Evolutionary conservation across 2,113 vertebrate genomes (phyloP).

Genomic region (Vimba vimba): DNA sequence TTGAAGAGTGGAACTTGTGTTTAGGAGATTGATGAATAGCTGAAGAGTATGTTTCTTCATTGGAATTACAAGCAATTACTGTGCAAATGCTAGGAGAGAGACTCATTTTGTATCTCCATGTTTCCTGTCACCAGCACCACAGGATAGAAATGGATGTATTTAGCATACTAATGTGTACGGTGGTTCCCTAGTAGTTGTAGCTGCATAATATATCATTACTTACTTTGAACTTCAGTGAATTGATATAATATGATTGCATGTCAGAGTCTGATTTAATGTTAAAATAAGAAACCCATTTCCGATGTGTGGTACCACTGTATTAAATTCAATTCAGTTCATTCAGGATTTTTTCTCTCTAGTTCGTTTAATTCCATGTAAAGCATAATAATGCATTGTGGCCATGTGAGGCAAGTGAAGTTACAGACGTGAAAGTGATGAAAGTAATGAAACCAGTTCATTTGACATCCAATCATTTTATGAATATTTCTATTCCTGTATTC

Average conservation of each 20-base stretch:
- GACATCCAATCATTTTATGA: constrained; percentile 16
- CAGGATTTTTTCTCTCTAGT: not conserved
- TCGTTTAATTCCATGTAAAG: not conserved
- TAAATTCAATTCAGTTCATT: not conserved
- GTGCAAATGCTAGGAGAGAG: not conserved
- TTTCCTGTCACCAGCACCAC: not conserved
- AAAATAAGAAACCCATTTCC: not conserved
- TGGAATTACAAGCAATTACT: not conserved
- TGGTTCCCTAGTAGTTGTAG: not conserved
- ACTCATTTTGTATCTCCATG: not conserved
- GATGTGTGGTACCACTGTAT: not conserved
- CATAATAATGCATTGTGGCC: not conserved
- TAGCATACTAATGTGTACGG: not conserved
- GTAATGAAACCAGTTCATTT: constrained; percentile 6
- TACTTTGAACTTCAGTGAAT: no score
- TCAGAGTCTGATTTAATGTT: not conserved
- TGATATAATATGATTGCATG: no score
- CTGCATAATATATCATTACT: not conserved
- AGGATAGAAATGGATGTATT: not conserved
- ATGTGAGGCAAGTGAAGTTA: not conserved
- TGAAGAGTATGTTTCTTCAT: not conserved
- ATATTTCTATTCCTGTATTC: constrained; percentile 59
- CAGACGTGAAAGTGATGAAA: not conserved
- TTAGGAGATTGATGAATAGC: not conserved
- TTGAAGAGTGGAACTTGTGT: not conserved